These are phyloP conservation scores for Garrulus glandarius DNA, from an alignment of 2,797 vertebrate species.

Conservation along the genomic window DNA sequence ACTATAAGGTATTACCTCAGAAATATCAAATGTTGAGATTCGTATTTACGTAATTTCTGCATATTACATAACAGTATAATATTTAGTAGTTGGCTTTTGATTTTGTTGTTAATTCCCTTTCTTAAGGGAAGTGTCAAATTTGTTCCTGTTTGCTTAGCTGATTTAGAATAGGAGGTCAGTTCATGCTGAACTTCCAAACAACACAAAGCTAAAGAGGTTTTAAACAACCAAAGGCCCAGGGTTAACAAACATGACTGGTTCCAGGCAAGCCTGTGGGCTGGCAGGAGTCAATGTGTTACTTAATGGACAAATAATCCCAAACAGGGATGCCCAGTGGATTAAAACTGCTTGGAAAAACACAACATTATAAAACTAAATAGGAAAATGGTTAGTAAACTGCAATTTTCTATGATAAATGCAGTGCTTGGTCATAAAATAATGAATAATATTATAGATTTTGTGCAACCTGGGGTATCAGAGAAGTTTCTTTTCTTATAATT, in stretches of 20 bases:
- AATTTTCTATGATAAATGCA: background rate
- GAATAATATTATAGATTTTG: background rate
- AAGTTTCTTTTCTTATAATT: background rate
- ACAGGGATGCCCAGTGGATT: background rate
- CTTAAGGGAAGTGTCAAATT: background rate
- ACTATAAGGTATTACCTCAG: background rate
- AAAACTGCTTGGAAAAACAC: background rate
- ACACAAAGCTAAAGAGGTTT: background rate
- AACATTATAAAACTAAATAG: background rate
- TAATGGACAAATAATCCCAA: background rate
- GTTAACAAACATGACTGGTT: background rate
- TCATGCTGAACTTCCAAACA: background rate
- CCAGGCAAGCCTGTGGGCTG: background rate
- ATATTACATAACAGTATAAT: background rate
- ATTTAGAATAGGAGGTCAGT: background rate
- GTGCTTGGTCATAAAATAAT: background rate
- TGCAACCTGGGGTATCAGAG: background rate
- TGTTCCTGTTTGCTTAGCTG: constrained; percentile 5
- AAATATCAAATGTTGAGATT: background rate
- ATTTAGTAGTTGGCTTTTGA: background rate
- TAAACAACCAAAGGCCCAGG: background rate
- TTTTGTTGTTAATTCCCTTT: background rate
- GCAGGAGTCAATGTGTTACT: background rate
- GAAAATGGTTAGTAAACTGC: background rate
- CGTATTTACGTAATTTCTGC: background rate